phyloP scores from a whole-genome alignment of 2,888 invertebrate species.

The Drosophila yooni region DNA sequence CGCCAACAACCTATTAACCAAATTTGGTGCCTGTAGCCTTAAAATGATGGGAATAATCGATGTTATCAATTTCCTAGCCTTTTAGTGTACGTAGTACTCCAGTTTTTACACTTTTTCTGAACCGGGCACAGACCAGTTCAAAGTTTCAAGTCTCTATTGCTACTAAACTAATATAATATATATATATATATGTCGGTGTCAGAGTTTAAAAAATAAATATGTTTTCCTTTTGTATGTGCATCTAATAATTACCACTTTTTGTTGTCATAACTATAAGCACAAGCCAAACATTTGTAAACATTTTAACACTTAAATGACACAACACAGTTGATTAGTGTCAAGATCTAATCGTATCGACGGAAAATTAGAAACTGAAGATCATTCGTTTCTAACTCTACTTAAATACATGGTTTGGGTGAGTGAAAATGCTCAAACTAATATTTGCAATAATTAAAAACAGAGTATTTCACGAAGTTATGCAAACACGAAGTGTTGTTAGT shows the following conservation, averaged over 20 bases:
- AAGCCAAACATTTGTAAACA: not conserved
- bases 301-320: not conserved
- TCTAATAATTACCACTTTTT: not conserved
- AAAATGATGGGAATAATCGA: not conserved
- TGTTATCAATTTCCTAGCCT: not conserved
- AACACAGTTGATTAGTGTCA: not conserved
- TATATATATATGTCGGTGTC: not conserved
- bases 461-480: not conserved
- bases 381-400: not conserved
- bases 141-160: not conserved
- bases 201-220: not conserved
- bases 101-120: not conserved
- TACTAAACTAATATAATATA: not conserved
- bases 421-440: not conserved
- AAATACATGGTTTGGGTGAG: not conserved
- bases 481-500: no score
- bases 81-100: not conserved
- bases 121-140: not conserved
- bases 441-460: no score
- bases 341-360: not conserved
- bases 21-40: not conserved
- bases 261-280: not conserved
- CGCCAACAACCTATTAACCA: not conserved
- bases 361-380: not conserved
- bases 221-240: not conserved